Conservation (phyloP, 2,888 invertebrate genomes). For the Melanchra persicariae region DNA sequence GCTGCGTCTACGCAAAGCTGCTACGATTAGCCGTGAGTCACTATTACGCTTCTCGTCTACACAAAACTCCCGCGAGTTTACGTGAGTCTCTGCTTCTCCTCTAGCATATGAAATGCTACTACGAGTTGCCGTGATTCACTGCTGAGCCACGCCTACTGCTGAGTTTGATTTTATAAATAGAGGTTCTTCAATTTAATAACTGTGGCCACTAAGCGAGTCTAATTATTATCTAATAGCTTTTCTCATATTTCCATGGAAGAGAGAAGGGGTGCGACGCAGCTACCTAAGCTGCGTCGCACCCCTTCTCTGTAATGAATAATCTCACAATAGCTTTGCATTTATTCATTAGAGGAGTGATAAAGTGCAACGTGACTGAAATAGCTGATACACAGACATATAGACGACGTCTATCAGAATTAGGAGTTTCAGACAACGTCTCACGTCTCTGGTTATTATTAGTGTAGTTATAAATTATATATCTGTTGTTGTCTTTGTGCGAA, state of each 20-base stretch:
- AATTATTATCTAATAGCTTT: constrained; percentile 10
- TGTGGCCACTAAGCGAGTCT: not conserved
- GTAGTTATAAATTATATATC: constrained; percentile 20
- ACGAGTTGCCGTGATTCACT: not conserved
- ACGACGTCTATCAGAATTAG: constrained; percentile 34
- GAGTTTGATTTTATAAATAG: not conserved
- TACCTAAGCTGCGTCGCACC: not conserved
- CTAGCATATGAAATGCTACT: not conserved
- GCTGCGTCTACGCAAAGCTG: no score
- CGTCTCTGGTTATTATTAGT: constrained; percentile 39
- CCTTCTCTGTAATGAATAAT: constrained; percentile 8
- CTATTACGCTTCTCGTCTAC: not conserved
- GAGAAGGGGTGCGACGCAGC: no score
- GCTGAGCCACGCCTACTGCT: not conserved
- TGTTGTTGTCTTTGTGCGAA: constrained; percentile 8
- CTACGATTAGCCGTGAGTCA: not conserved
- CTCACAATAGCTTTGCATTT: constrained; percentile 13
- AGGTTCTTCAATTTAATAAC: not conserved
- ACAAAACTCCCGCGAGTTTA: not conserved
- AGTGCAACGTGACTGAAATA: constrained; percentile 49
- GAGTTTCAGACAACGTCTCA: constrained; percentile 16
- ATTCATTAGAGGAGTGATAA: constrained; percentile 32
- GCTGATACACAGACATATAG: constrained; percentile 13
- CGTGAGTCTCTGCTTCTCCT: no score
- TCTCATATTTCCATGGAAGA: not conserved